phyloP scores from a whole-genome alignment of 2,113 vertebrate genomes.

The Phrynocephalus versicolor region DNA sequence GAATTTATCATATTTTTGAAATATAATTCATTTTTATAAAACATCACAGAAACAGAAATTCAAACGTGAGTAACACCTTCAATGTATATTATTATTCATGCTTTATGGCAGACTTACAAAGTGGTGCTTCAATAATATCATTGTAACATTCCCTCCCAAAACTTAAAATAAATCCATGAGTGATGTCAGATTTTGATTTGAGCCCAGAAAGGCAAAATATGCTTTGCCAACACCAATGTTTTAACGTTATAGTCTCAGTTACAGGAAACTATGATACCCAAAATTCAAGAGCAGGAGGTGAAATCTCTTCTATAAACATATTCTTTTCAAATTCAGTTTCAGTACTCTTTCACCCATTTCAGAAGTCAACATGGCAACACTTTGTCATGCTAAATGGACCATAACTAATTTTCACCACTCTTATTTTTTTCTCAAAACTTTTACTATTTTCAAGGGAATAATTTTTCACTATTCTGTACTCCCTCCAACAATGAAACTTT shows the following conservation, averaged over 20 bases:
- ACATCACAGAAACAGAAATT: not conserved
- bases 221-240: slow-evolving; percentile 13
- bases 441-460: not conserved
- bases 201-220: not conserved
- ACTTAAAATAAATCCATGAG: slow-evolving; percentile 13
- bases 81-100: not conserved
- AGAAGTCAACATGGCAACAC: not conserved
- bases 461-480: not conserved
- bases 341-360: slow-evolving; percentile 5
- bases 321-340: not conserved
- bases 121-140: not conserved
- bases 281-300: slow-evolving; percentile 7
- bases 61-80: not conserved
- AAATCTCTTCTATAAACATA: not conserved
- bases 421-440: not conserved
- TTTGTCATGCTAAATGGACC: slow-evolving; percentile 4
- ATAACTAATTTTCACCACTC: not conserved
- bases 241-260: slow-evolving; percentile 7
- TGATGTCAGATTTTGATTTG: not conserved
- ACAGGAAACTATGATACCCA: not conserved
- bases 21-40: not conserved
- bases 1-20: not conserved
- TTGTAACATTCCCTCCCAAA: not conserved
- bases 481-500: slow-evolving; percentile 14
- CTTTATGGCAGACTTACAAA: not conserved